Conservation (phyloP, 2,113 vertebrate species). For the Micronycteris hirsuta region DNA sequence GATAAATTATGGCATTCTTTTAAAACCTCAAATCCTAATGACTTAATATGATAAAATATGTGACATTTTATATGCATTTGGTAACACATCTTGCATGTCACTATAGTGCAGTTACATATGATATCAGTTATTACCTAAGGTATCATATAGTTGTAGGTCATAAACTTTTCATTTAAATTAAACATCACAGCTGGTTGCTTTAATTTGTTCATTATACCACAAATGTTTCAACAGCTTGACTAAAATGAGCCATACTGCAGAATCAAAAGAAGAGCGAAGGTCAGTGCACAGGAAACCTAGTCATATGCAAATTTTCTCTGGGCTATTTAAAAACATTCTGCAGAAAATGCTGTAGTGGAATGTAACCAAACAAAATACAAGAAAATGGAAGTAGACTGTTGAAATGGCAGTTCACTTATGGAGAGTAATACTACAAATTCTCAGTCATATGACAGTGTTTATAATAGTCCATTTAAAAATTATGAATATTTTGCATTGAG, state of each 20-base stretch:
- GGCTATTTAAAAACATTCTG: constrained; percentile 64
- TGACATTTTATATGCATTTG: constrained; percentile 68
- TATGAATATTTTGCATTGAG: neutral
- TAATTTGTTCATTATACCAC: constrained; percentile 83
- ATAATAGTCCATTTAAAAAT: constrained; percentile 15
- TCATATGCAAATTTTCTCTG: constrained; percentile 73
- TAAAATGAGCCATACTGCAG: constrained; percentile 79
- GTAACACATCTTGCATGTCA: constrained; percentile 62
- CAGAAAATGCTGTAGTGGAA: constrained; percentile 34
- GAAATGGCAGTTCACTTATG: constrained; percentile 31
- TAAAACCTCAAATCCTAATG: constrained; percentile 63
- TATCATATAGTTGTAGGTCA: constrained; percentile 79
- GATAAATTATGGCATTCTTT: constrained; percentile 52
- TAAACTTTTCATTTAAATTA: constrained; percentile 85
- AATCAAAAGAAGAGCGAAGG: constrained; percentile 76
- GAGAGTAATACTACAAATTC: neutral
- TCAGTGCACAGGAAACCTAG: constrained; percentile 62
- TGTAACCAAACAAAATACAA: constrained; percentile 46
- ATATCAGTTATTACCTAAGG: constrained; percentile 75
- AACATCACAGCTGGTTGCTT: constrained; percentile 84
- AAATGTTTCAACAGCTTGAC: constrained; percentile 85
- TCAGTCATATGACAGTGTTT: neutral
- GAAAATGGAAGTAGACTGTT: neutral
- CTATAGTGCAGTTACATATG: constrained; percentile 64
- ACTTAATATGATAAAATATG: constrained; percentile 56